Evolutionary conservation across 2,797 vertebrate species (phyloP), one percentile per base, ranked within the genome.

Genomic region (Borostomias antarcticus): DNA sequence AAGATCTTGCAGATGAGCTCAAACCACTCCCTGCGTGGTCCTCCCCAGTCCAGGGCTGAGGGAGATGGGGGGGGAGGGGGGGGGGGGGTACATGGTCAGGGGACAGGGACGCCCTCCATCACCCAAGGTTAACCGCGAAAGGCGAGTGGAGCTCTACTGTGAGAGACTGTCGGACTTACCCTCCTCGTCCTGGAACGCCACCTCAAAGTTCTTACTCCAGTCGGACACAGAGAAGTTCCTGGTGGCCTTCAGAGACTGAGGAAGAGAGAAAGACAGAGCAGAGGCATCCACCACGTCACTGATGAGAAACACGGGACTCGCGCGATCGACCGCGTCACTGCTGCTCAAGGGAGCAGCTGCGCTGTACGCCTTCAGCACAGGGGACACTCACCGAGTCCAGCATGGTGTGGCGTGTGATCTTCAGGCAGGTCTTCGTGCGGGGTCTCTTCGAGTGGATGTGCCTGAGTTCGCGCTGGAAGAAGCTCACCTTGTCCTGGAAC

Each of bases 191-290:
- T 97, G 97, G 84, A 99, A 99, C 86, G 97, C 89, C 11, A 99
- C 95, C 89, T 99, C 98, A 73, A 99, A 98, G 89, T 97, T 99
- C 89, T 98, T 99, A 88, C 94, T 96, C 98, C 97, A 99, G 81
- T 98, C 97, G 17, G 96, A 98, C 82, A 96, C 92, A 0, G 98
- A 99, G 88, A 99, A 99, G 91, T 96, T 98, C 68, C 95, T 91
- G 26, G 96, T 97, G 73, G 94, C 94, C 87, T 97, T 98, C 66
- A 99, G 86, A 73, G 98, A 98, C 98, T 99, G 69, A 50, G 58
- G 15, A 74, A 64, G 35, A 69, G n/a, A 61, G 4, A 4, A 23
- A 62, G n/a, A 6, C 35, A 17, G 66, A 5, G 66, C 47, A 66
- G 37, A 0, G 10, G 29, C 19, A 23, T 19, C 50, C 1, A 40